These are phyloP conservation scores for Cotesia chilonis DNA, from an alignment of 1,140 invertebrate genomes.

Conservation along the genomic window DNA sequence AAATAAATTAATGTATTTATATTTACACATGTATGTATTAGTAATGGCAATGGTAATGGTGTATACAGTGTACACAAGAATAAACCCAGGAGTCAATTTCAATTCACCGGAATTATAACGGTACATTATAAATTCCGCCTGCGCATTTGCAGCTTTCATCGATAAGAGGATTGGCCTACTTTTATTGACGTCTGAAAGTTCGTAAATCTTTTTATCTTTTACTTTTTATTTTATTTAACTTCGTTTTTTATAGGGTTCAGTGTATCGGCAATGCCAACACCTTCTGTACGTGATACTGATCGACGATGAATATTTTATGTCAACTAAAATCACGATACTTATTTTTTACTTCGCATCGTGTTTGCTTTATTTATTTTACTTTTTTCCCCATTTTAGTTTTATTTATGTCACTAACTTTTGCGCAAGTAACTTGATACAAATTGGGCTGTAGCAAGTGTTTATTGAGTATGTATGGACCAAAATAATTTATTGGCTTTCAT, in stretches of 20 bases:
- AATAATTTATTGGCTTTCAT: too few relatives aligned
- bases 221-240: not conserved
- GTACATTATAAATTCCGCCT: conserved; percentile 11
- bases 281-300: not conserved
- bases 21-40: too few relatives aligned
- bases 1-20: too few relatives aligned
- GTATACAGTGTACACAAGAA: too few relatives aligned
- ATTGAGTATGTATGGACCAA: too few relatives aligned
- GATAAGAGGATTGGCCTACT: conserved; percentile 30
- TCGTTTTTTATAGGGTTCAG: not conserved
- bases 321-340: not conserved
- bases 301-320: not conserved
- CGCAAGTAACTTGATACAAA: not conserved
- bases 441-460: too few relatives aligned
- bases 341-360: not conserved
- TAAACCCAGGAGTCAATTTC: conserved; percentile 9
- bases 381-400: not conserved
- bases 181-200: conserved; percentile 15
- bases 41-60: too few relatives aligned
- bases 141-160: conserved; percentile 22
- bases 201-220: not conserved
- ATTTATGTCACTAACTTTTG: not conserved
- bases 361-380: not conserved
- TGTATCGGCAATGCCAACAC: conserved; percentile 12
- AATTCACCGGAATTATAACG: conserved; percentile 15